Conservation (phyloP, 2,888 invertebrate genomes). For the Marasmarcha lunaedactyla region DNA sequence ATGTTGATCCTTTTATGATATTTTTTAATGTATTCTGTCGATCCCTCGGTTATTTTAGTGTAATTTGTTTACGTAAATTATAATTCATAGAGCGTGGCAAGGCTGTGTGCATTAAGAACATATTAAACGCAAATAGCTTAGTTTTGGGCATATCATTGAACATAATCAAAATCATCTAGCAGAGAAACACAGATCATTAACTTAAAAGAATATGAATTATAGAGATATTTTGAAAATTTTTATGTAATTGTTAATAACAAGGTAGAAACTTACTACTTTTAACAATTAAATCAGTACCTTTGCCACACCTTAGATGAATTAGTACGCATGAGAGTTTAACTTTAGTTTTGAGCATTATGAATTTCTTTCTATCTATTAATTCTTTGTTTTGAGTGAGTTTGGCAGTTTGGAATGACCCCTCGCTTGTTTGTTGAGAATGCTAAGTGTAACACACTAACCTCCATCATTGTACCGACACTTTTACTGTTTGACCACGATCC, state of each 20-base stretch:
- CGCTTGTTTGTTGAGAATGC: constrained; percentile 25
- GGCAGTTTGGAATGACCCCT: constrained; percentile 33
- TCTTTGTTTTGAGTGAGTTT: constrained; percentile 18
- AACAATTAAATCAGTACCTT: constrained; percentile 63
- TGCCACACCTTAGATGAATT: constrained; percentile 69
- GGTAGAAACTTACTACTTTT: constrained; percentile 47
- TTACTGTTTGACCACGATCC: constrained; percentile 41
- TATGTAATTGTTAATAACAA: constrained; percentile 39
- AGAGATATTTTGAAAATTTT: constrained; percentile 52
- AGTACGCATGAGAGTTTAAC: constrained; percentile 51
- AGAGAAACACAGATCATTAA: constrained; percentile 57
- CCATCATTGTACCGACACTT: constrained; percentile 47
- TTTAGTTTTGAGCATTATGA: constrained; percentile 33
- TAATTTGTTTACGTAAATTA: constrained; percentile 58
- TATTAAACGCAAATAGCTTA: constrained; percentile 65
- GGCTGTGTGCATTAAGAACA: constrained; percentile 78
- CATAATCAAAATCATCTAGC: constrained; percentile 60
- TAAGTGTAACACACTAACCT: constrained; percentile 38
- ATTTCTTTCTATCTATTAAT: constrained; percentile 28
- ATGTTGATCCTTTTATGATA: constrained; percentile 62
- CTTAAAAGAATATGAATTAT: constrained; percentile 38
- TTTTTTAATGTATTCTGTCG: constrained; percentile 62
- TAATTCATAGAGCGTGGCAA: constrained; percentile 75
- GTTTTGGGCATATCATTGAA: constrained; percentile 57
- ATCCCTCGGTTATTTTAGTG: constrained; percentile 64